Evolutionary conservation across 2,888 invertebrate genomes (phyloP), one percentile per base, ranked within the genome.

Genomic region (Chromoteleia sp.): DNA sequence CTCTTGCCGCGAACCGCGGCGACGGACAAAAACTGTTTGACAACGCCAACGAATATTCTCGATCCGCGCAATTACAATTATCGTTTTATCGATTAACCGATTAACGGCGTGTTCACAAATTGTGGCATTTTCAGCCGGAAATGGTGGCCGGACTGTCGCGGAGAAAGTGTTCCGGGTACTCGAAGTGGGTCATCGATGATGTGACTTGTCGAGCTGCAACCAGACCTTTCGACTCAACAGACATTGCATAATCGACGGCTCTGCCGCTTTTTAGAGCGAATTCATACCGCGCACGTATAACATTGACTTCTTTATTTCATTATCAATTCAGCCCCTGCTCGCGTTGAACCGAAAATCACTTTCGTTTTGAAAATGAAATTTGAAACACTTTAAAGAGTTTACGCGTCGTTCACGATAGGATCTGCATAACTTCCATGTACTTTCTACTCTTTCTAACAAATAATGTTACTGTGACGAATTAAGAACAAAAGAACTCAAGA

Each of bases 121-220:
- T 14, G 56, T 63, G 19, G 45, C 56, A 41, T 67, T 52, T 63
- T 25, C n/a, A 63, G n/a, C 8, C 67, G 59, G 76, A 68, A 68
- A 61, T 14, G 12, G 43, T 29, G 10, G 25, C 10, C n/a, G 14
- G 41, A 4, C 36, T 12, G 17, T 30, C 10, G n/a, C 52, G 43
- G 76, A 52, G 77, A 75, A 75, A 75, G 74, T 75, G 68, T 77
- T 77, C 77, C 77, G 70, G 77, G 63, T 70, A n/a, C 29, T 56
- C 39, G 8, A 77, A 77, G 70, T 77, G 17, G 77, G 77, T 70
- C 70, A 56, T 14, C 68, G 4, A 43, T 68, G 76, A 68, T 68
- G 67, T 61, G 58, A 58, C 41, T 45, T 39, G 67, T 8, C 14
- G 59, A 67, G 39, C 67, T 65, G 65, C 73, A 74, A 39, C 29